A percentile compares a stretch with the other conserved stretches of the same genome.
Evolutionary conservation across 2,113 vertebrate genomes (phyloP).

Genomic region (Etheostoma cragini): DNA sequence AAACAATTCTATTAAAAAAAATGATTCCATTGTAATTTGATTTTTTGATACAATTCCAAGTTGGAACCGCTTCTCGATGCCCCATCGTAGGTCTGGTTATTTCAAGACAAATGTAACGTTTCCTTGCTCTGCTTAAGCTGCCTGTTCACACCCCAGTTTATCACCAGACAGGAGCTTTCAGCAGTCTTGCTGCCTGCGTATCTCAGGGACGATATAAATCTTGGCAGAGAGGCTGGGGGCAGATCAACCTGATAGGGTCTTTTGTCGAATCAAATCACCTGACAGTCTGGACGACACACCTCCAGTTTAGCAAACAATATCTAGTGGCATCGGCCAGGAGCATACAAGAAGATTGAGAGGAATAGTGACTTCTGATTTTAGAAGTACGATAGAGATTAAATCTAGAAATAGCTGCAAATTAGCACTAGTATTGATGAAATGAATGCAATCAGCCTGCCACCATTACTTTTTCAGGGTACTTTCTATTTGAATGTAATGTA

Average conservation of each 20-base stretch:
- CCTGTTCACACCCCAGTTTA: slow-evolving; percentile 7
- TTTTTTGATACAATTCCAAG: too few relatives aligned
- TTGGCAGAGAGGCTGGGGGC: slow-evolving; percentile 18
- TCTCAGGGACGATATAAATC: not conserved
- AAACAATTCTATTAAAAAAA: too few relatives aligned
- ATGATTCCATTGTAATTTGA: too few relatives aligned
- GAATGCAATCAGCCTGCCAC: not conserved
- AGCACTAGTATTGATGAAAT: too few relatives aligned
- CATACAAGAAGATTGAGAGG: too few relatives aligned
- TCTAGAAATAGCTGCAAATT: too few relatives aligned
- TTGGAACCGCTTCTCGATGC: too few relatives aligned
- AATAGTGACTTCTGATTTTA: too few relatives aligned
- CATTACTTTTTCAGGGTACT: not conserved
- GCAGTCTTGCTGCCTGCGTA: not conserved
- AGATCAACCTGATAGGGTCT: slow-evolving; percentile 23
- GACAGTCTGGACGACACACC: slow-evolving; percentile 15
- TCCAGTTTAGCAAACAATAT: slow-evolving; percentile 5
- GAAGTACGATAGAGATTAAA: too few relatives aligned
- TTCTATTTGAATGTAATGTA: not conserved
- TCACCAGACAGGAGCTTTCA: not conserved
- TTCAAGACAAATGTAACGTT: not conserved
- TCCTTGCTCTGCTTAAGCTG: not conserved
- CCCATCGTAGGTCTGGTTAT: too few relatives aligned
- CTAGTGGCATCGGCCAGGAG: slow-evolving; percentile 15
- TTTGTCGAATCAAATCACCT: slow-evolving; percentile 6